Evolutionary conservation across 2,797 vertebrate genomes (phyloP).

Genomic region (Myoxocephalus aenaeus): DNA sequence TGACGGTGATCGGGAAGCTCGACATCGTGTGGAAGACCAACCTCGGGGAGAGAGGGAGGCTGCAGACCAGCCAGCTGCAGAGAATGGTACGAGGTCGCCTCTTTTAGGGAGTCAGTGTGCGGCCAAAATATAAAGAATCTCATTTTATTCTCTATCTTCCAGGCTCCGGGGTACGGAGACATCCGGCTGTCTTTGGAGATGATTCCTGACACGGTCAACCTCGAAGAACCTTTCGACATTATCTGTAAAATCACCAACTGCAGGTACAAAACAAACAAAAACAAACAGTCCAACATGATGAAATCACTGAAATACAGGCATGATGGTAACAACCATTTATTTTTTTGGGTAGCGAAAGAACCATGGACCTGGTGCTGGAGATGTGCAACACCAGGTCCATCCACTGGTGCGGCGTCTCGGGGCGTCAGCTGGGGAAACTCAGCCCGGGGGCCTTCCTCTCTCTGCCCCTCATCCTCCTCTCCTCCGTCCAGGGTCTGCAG

Average conservation of each 20-base stretch:
- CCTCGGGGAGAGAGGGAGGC: constrained; percentile 93
- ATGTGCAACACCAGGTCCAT: constrained; percentile 96
- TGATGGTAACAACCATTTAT: background rate
- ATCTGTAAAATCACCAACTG: constrained; percentile 99
- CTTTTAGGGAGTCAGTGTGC: background rate
- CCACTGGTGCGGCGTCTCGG: constrained; percentile 98
- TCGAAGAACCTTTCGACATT: constrained; percentile 97
- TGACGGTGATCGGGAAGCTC: constrained; percentile 97
- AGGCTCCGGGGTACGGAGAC: constrained; percentile 98
- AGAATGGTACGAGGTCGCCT: constrained; percentile 89
- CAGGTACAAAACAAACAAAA: constrained; percentile 85
- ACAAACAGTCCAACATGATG: background rate
- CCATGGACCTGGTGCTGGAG: constrained; percentile 97
- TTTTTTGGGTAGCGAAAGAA: constrained; percentile 90
- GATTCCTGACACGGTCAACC: constrained; percentile 96
- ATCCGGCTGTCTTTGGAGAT: constrained; percentile 94
- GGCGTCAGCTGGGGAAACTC: constrained; percentile 94
- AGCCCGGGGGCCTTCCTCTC: constrained; percentile 92
- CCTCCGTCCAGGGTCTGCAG: constrained; percentile 96
- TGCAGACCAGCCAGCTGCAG: constrained; percentile 98
- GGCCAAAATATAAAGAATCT: background rate
- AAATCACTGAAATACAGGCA: background rate
- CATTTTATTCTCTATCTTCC: background rate
- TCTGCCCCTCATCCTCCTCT: constrained; percentile 92
- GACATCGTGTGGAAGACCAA: constrained; percentile 99